Evolutionary conservation across 2,797 vertebrate species (phyloP).

Genomic region (Phoxinus dragarum): DNA sequence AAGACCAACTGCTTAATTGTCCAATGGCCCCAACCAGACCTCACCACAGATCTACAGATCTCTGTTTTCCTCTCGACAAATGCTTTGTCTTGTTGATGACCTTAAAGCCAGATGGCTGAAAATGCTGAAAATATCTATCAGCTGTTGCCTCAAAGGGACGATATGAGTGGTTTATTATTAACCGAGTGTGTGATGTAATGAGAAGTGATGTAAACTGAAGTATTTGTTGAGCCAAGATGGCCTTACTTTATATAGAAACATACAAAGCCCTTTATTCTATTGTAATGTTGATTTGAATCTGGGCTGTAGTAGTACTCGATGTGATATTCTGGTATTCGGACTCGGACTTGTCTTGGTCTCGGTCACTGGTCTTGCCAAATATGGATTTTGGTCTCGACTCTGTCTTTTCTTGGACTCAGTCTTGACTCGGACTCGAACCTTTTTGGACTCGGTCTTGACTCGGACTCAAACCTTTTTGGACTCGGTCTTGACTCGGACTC

Average conservation of each 20-base stretch:
- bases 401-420: too few species aligned
- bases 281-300: background rate
- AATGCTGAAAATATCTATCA: conserved; percentile 36
- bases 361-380: too few species aligned
- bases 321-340: too few species aligned
- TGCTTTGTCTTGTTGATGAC: conserved; percentile 40
- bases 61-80: conserved; percentile 40
- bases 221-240: background rate
- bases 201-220: background rate
- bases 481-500: too few species aligned
- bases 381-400: too few species aligned
- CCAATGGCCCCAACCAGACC: conserved; percentile 14
- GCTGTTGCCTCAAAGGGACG: conserved; percentile 29
- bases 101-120: conserved; percentile 49
- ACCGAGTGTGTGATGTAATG: conserved; percentile 4
- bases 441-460: too few species aligned
- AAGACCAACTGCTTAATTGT: conserved; percentile 52
- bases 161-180: conserved; percentile 31
- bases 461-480: too few species aligned
- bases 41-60: conserved; percentile 19
- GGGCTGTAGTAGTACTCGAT: too few species aligned
- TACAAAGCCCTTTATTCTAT: background rate
- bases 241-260: background rate
- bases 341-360: too few species aligned
- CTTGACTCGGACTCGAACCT: too few species aligned